These are phyloP conservation scores for Chelidonichthys spinosus DNA, from an alignment of 2,797 vertebrate species.

Conservation along the genomic window DNA sequence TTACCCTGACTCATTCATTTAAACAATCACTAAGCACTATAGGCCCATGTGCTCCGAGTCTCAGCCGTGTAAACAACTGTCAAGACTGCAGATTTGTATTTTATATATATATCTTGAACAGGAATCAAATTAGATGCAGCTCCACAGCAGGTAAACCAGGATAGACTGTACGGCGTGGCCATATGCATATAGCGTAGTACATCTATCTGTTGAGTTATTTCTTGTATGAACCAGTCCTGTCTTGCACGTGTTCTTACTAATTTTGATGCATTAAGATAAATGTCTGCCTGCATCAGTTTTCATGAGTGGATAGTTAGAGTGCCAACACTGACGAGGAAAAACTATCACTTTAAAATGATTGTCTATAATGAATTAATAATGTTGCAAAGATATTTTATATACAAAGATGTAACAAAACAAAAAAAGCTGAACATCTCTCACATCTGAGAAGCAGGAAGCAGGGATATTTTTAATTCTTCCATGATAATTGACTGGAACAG, in stretches of 20 bases:
- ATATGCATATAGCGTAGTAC: rapidly evolving
- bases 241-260: constrained; percentile 1
- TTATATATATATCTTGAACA: constrained; percentile 17
- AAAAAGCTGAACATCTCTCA: not conserved
- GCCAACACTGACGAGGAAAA: not conserved
- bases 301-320: not conserved
- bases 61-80: constrained; percentile 38
- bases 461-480: not conserved
- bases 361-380: no score
- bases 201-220: constrained; percentile 15
- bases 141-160: constrained; percentile 7
- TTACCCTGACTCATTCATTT: constrained; percentile 29
- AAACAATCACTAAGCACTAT: constrained; percentile 35
- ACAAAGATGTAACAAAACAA: not conserved
- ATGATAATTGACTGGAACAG: not conserved
- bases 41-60: constrained; percentile 23
- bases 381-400: not conserved
- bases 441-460: not conserved
- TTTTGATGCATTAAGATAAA: constrained; percentile 2
- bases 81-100: constrained; percentile 16
- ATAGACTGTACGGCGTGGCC: not conserved
- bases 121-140: constrained; percentile 27
- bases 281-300: not conserved
- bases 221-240: not conserved
- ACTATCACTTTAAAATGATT: not conserved